phyloP scores from a whole-genome alignment of 2,113 vertebrate species.

The Phaethornis superciliosus region DNA sequence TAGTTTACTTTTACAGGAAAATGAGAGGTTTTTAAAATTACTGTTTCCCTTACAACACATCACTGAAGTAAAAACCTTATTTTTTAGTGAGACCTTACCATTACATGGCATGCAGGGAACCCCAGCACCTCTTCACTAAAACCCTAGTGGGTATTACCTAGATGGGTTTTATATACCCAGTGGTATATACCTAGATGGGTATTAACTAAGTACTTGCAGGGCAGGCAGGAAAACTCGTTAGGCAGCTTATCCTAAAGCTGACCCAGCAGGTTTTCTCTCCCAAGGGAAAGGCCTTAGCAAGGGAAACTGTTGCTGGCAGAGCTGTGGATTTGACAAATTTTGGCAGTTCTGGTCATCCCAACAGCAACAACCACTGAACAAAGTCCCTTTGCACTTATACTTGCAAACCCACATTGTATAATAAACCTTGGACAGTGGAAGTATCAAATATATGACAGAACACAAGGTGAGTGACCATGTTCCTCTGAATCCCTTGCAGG shows the following conservation, averaged over 20 bases:
- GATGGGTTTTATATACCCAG: too few species aligned
- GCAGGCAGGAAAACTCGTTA: not conserved
- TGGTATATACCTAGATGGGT: too few species aligned
- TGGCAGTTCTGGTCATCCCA: not conserved
- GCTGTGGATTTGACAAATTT: not conserved
- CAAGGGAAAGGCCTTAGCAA: not conserved
- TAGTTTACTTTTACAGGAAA: constrained; percentile 7
- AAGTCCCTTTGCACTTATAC: not conserved
- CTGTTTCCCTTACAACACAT: not conserved
- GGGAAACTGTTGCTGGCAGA: not conserved
- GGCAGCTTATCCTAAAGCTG: not conserved
- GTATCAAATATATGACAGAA: not conserved
- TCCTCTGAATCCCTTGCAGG: not conserved
- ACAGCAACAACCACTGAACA: not conserved
- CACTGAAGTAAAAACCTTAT: not conserved
- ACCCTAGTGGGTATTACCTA: too few species aligned
- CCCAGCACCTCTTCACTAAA: not conserved
- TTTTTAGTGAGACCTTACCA: not conserved
- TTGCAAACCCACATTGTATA: not conserved
- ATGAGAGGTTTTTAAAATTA: not conserved
- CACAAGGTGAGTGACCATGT: not conserved
- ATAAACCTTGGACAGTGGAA: not conserved
- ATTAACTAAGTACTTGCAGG: not conserved
- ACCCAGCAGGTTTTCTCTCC: not conserved
- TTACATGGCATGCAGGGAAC: not conserved